These are phyloP conservation scores for Sparus aurata DNA, from an alignment of 2,797 vertebrate species.

Conservation along the genomic window DNA sequence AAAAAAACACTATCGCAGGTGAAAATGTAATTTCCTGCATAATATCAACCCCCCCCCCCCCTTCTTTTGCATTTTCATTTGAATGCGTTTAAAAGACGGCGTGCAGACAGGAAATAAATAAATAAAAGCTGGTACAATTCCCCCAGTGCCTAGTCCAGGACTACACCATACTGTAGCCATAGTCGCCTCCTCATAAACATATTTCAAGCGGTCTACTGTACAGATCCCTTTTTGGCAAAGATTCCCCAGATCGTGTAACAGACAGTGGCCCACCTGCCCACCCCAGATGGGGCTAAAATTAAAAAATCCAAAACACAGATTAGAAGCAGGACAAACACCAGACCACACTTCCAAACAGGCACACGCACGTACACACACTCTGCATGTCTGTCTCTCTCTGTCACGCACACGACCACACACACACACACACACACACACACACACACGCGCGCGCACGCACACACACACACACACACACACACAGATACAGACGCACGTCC, in stretches of 20 bases:
- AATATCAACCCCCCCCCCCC: constrained; percentile 20
- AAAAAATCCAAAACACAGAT: constrained; percentile 81
- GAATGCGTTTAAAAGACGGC: constrained; percentile 44
- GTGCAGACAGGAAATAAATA: constrained; percentile 63
- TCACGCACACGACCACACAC: constrained; percentile 36
- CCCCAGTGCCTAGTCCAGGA: constrained; percentile 64
- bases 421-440: constrained; percentile 16
- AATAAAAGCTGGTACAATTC: constrained; percentile 61
- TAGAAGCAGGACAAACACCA: constrained; percentile 77
- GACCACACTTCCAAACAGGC: constrained; percentile 40
- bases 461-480: constrained; percentile 31
- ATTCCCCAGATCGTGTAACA: constrained; percentile 74
- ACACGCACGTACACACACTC: constrained; percentile 32
- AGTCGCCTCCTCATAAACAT: constrained; percentile 79
- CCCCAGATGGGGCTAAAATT: constrained; percentile 84
- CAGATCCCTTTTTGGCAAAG: constrained; percentile 83
- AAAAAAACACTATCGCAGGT: constrained; percentile 32
- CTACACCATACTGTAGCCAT: constrained; percentile 80
- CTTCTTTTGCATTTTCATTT: constrained; percentile 46
- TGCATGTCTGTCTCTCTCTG: constrained; percentile 32
- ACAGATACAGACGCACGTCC: constrained; percentile 49
- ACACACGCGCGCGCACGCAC: constrained; percentile 14
- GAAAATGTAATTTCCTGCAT: constrained; percentile 43
- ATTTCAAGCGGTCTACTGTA: constrained; percentile 82
- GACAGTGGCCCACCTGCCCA: constrained; percentile 83